Conservation (phyloP, 2,797 vertebrate species). For the Ispidina lecontei region DNA sequence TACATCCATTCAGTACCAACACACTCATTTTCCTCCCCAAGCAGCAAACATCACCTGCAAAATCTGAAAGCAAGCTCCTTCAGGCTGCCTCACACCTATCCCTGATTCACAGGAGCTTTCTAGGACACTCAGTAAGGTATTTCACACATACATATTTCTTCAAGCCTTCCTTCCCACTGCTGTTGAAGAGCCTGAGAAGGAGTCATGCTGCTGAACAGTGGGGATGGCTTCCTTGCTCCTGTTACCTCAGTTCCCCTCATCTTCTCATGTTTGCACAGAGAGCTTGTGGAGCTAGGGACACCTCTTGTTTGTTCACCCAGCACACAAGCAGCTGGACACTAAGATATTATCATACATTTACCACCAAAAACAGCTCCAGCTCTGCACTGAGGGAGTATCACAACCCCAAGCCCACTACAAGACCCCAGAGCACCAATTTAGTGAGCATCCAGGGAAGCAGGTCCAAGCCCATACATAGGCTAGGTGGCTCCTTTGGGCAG, state of each 20-base stretch:
- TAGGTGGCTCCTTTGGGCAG: neutral
- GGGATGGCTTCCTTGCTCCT: neutral
- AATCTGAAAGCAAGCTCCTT: neutral
- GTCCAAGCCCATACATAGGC: neutral
- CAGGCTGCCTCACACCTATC: neutral
- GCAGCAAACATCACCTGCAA: neutral
- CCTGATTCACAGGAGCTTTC: neutral
- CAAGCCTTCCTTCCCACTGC: neutral
- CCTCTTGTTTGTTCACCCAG: neutral
- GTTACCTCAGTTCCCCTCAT: neutral
- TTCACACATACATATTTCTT: neutral
- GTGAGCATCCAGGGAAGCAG: fast-evolving
- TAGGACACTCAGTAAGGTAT: neutral
- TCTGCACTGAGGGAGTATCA: neutral
- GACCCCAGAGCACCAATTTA: neutral
- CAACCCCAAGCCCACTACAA: neutral
- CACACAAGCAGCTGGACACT: neutral
- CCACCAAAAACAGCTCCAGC: neutral
- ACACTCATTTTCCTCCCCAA: neutral
- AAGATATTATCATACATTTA: neutral
- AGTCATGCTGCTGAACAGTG: neutral
- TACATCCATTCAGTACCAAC: neutral
- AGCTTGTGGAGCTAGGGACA: neutral
- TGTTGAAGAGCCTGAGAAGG: neutral
- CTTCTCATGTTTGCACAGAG: neutral